Base-by-base conservation (phyloP, 2,113 vertebrate genomes). In the Phaethornis superciliosus region DNA sequence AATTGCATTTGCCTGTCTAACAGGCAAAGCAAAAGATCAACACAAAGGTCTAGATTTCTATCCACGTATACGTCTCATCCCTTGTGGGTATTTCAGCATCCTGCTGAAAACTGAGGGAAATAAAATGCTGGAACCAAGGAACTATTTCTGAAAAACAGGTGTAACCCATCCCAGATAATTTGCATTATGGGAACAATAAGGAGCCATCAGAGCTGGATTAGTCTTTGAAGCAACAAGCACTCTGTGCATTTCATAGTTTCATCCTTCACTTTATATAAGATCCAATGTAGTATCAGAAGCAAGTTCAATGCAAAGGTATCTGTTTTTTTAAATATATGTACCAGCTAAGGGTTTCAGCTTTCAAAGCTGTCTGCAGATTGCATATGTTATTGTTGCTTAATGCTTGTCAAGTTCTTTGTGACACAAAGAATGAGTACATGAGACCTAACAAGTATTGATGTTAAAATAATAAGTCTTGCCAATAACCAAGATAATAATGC, bases 1-100 rank as follows among this genome's bases (percentile, higher is more conserved):
- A 93, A 94, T 87, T 65, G 6, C 27, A 65, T 91, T 95, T 89
- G 10, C 21, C 26, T 81, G 68, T 80, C 85, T 91, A 88, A 89
- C 49, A n/a, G 51, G 13, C 33, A 81, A 74, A 52, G 42, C 47
- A 85, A 81, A 89, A 88, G 93, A 56, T 85, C 64, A 78, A 4
- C 60, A 56, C 56, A 83, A 47, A 94, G 24, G 52, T 85, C 70
- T 51, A 13, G 22, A 49, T 90, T 89, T 72, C 30, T 79, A 3
- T 40, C 54, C 46, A 59, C 60, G 30, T 40, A 40, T 55, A 15
- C 47, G 21, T 62, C 27, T 94, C 55, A 37, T 10, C 28, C 47
- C 17, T 63, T 8, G 26, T 63, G 44, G 42, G 3, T 44, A 20
- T 94, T 88, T 68, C 42, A 82, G 64, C 18, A 58, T 56, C 55